Conservation (phyloP, 1,140 invertebrate species). For the Leucophenga varia region DNA sequence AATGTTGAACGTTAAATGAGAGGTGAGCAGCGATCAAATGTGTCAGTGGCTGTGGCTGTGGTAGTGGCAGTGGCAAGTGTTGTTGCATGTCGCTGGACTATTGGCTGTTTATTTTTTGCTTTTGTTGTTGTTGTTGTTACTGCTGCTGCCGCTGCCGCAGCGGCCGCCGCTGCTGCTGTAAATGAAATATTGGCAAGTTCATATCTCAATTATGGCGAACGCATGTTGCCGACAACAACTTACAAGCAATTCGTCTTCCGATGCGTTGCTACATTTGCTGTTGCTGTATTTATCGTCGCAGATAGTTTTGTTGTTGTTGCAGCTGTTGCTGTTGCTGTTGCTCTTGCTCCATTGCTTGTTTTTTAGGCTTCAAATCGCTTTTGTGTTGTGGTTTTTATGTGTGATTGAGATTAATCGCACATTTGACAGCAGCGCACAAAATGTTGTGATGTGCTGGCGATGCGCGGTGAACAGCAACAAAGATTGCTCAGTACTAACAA, state of each 20-base stretch:
- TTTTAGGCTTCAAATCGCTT: no score
- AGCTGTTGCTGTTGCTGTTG: background rate
- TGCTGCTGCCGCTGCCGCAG: no score
- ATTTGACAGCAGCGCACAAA: constrained; percentile 36
- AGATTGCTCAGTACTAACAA: no score
- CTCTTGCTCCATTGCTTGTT: background rate
- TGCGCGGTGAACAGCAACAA: no score
- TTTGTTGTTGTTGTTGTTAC: no score
- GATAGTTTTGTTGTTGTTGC: constrained; percentile 3
- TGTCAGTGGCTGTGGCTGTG: no score
- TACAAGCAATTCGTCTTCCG: constrained; percentile 16
- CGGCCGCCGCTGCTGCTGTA: constrained; percentile 8
- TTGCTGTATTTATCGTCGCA: background rate
- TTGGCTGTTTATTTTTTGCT: constrained; percentile 3
- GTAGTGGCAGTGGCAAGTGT: no score
- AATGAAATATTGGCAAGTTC: constrained; percentile 56
- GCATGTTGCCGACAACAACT: constrained; percentile 19
- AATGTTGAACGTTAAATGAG: no score
- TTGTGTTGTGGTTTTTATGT: no score
- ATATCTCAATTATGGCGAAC: constrained; percentile 53
- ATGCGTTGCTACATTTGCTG: constrained; percentile 1
- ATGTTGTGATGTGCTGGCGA: no score
- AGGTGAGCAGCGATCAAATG: no score
- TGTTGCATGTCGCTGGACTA: background rate
- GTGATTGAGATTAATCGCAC: constrained; percentile 49